Base-by-base conservation (phyloP, 2,797 vertebrate genomes). In the Ambastaia sidthimunki region DNA sequence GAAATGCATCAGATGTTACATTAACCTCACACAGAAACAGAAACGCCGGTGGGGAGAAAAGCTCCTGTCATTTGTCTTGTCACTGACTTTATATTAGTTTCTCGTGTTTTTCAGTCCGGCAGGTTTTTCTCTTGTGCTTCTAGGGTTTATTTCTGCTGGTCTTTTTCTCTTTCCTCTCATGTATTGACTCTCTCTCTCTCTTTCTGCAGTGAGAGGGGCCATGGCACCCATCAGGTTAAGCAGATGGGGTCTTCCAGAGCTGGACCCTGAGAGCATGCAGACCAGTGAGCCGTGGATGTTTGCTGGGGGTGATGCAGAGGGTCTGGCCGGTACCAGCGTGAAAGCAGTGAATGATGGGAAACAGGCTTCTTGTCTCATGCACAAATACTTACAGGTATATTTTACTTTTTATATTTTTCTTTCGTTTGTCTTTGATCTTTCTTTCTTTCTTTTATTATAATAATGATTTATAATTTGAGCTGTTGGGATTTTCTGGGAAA, bases 271-370 rank as follows among this genome's bases (percentile, higher is more conserved):
- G 83, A 98, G 95, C 2, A 97, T 98, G 97, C 96, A 96, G 88
- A 96, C 96, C 85, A 98, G 95, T 28, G 96, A 97, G 80, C 91
- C 95, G 28, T 96, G 97, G 94, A 94, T 98, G 80, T 99, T 98
- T 87, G 96, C 95, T 67, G 97, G 97, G 1, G 97, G 98, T 34
- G 97, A 98, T 80, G 18, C 98, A 2, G 94, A 92, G 10, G 96
- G 97, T 67, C 73, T 95, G 85, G 96, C 97, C 18, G 97, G 96
- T 87, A 98, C 97, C 9, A 94, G 96, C 0, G 97, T 99, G 80
- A 97, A 98, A 76, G 97, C 97, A 0, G 96, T 97, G 55, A 99
- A 98, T 6, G 97, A 99, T 62, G 96, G 98, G 80, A 99, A 99
- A 78, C 97, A 98, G 78, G 97, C 97, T 41, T 98, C 97, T 4